phyloP scores from a whole-genome alignment of 1,140 invertebrate species.

The Oedothorax gibbosus region DNA sequence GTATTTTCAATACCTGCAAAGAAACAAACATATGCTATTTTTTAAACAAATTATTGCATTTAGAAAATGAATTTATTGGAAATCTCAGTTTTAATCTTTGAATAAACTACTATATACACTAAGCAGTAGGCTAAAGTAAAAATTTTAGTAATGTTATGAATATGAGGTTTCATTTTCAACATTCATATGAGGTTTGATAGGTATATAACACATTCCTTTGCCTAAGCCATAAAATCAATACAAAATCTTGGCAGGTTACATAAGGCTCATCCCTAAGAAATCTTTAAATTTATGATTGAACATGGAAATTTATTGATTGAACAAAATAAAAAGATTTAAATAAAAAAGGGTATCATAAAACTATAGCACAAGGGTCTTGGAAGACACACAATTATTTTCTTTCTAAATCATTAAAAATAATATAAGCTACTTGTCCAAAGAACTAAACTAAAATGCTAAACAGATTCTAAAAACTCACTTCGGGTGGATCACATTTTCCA shows the following conservation, averaged over 20 bases:
- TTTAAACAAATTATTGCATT: background rate
- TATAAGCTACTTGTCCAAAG: background rate
- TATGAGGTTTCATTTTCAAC: background rate
- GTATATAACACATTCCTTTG: too few species aligned
- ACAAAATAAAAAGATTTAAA: too few species aligned
- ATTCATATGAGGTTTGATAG: background rate
- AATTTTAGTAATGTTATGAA: background rate
- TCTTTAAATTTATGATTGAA: too few species aligned
- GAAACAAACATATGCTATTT: slow-evolving; percentile 28
- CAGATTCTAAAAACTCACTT: slow-evolving; percentile 71
- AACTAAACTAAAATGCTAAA: background rate
- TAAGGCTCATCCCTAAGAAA: too few species aligned
- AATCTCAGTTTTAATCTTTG: background rate
- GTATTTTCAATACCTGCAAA: slow-evolving; percentile 82
- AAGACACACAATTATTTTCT: background rate
- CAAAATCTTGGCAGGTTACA: too few species aligned
- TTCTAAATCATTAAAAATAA: background rate
- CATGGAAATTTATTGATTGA: too few species aligned
- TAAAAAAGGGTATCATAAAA: too few species aligned
- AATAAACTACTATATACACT: background rate
- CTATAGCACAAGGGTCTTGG: background rate
- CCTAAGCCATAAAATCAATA: too few species aligned
- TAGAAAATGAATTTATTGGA: background rate
- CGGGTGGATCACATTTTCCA: slow-evolving; percentile 77
- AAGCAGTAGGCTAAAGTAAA: background rate